These are phyloP conservation scores for Reinhardtius hippoglossoides DNA, from an alignment of 2,113 vertebrate genomes.

Conservation along the genomic window DNA sequence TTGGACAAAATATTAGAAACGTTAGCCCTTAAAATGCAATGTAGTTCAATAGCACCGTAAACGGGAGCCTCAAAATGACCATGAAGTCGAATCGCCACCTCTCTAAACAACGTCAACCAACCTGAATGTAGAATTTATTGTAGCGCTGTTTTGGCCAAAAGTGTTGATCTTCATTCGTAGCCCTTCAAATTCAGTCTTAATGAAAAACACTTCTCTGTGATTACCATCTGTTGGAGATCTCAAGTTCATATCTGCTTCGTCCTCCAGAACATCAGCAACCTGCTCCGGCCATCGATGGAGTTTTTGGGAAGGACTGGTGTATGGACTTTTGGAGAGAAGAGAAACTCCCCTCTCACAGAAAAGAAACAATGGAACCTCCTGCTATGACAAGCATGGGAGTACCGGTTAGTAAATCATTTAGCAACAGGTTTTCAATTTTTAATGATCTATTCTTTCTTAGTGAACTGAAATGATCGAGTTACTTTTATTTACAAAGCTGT, in stretches of 20 bases:
- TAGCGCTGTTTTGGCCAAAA: no score
- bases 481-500: neutral
- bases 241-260: conserved; percentile 15
- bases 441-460: neutral
- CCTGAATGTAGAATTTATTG: no score
- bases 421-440: neutral
- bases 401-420: conserved; percentile 41
- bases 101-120: no score
- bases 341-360: conserved; percentile 49
- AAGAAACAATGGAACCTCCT: conserved; percentile 44
- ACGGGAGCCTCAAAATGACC: no score
- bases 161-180: no score
- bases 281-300: conserved; percentile 76
- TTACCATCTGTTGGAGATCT: no score
- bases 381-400: conserved; percentile 61
- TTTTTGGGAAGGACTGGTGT: conserved; percentile 85
- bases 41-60: no score
- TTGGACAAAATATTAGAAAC: no score
- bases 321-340: conserved; percentile 83
- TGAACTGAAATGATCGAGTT: neutral
- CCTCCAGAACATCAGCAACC: conserved; percentile 63
- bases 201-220: neutral
- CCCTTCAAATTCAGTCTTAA: no score
- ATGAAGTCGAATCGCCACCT: no score
- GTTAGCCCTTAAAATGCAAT: no score